These are phyloP conservation scores for Listronotus oregonensis DNA, from an alignment of 1,140 invertebrate species.

Conservation along the genomic window DNA sequence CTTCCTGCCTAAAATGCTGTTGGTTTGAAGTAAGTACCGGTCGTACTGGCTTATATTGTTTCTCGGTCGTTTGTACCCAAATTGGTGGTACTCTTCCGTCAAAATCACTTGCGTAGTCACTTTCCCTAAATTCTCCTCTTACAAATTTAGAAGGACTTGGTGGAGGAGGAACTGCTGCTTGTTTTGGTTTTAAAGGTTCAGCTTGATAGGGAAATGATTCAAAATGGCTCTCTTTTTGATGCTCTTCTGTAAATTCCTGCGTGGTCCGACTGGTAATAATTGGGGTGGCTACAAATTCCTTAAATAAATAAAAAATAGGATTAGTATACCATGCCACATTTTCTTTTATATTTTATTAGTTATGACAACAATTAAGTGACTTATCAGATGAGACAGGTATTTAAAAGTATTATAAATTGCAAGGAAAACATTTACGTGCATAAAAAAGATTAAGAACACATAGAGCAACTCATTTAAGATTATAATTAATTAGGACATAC, in stretches of 20 bases:
- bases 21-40: slow-evolving; percentile 61
- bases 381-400: too few species aligned
- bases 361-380: too few species aligned
- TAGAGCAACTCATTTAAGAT: too few species aligned
- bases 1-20: slow-evolving; percentile 53
- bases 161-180: slow-evolving; percentile 55
- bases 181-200: slow-evolving; percentile 52
- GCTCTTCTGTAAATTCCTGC: slow-evolving; percentile 44
- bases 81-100: slow-evolving; percentile 67
- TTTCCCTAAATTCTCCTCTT: slow-evolving; percentile 70
- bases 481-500: too few species aligned
- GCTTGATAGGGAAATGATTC: slow-evolving; percentile 60
- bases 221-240: slow-evolving; percentile 54
- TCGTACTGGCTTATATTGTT: slow-evolving; percentile 63
- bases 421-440: too few species aligned
- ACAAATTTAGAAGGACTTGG: slow-evolving; percentile 70
- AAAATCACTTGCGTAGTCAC: slow-evolving; percentile 77
- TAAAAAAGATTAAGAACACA: too few species aligned
- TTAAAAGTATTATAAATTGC: too few species aligned
- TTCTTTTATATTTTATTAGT: too few species aligned
- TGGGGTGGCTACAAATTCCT: slow-evolving; percentile 57
- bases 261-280: slow-evolving; percentile 54
- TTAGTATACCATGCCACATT: too few species aligned
- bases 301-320: slow-evolving; percentile 3
- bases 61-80: slow-evolving; percentile 65